These are phyloP conservation scores for Sarcophaga variegata DNA, from an alignment of 2,888 invertebrate genomes.

Conservation along the genomic window DNA sequence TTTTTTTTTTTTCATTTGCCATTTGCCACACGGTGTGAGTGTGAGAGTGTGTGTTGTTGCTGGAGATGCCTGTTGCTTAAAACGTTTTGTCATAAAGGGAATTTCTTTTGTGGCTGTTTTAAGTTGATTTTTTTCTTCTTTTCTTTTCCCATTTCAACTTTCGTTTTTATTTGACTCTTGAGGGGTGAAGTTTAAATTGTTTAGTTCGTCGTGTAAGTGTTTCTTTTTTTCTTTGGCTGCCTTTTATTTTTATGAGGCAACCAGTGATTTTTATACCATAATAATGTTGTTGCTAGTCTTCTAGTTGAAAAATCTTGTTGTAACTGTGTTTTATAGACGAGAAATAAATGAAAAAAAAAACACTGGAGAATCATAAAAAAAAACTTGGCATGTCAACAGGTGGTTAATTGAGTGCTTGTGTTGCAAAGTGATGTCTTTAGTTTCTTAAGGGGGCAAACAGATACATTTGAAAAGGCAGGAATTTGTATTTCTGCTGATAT, in stretches of 20 bases:
- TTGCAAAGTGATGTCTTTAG: slow-evolving; percentile 52
- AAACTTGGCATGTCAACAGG: slow-evolving; percentile 51
- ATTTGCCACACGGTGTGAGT: background rate
- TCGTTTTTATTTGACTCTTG: slow-evolving; percentile 56
- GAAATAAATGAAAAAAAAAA: slow-evolving; percentile 2
- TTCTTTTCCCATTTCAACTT: slow-evolving; percentile 16
- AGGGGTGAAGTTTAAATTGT: slow-evolving; percentile 64
- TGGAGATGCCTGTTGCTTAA: slow-evolving; percentile 7
- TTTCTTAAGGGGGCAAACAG: slow-evolving; percentile 6
- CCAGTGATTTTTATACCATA: background rate
- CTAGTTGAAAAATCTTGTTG: slow-evolving; percentile 36
- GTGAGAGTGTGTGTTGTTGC: background rate
- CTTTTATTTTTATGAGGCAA: background rate
- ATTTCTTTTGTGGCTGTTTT: slow-evolving; percentile 60
- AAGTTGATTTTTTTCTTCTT: slow-evolving; percentile 1
- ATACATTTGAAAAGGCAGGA: background rate
- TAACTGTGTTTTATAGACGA: slow-evolving; percentile 14
- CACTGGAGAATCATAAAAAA: slow-evolving; percentile 23
- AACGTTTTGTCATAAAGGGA: slow-evolving; percentile 62
- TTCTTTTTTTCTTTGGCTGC: slow-evolving; percentile 33
- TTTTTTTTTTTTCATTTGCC: background rate
- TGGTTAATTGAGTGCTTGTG: slow-evolving; percentile 56
- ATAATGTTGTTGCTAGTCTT: slow-evolving; percentile 26
- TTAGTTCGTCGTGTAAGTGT: slow-evolving; percentile 53
- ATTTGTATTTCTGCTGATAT: background rate